phyloP scores from a whole-genome alignment of 1,140 invertebrate genomes.

The Epicauta chinensis region DNA sequence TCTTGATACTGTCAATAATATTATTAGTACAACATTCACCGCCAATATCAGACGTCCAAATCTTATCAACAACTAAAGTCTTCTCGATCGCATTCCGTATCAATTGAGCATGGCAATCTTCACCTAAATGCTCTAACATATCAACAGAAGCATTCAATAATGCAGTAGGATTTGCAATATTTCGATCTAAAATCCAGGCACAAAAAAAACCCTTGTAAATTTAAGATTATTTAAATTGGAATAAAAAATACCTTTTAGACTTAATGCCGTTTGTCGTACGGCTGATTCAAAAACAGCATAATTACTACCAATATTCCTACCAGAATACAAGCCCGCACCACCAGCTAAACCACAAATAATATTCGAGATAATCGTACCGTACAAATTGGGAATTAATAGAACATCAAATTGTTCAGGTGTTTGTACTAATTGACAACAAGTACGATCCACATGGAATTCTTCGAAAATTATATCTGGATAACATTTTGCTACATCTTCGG shows the following conservation, averaged over 20 bases:
- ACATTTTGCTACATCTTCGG: background rate
- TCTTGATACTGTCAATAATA: conserved; percentile 25
- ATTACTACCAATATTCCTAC: conserved; percentile 89
- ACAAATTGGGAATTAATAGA: conserved; percentile 93
- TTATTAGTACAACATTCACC: conserved; percentile 22
- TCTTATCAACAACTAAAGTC: conserved; percentile 71
- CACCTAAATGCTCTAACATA: conserved; percentile 81
- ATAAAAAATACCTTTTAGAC: conserved; percentile 57
- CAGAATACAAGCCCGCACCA: conserved; percentile 90
- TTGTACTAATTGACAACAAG: background rate
- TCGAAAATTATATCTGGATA: background rate
- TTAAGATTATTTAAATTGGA: too few relatives aligned
- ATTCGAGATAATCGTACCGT: conserved; percentile 97
- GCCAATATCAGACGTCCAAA: conserved; percentile 62
- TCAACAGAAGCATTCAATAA: conserved; percentile 91
- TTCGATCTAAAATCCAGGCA: conserved; percentile 85
- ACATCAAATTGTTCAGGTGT: conserved; percentile 64
- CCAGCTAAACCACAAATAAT: conserved; percentile 93
- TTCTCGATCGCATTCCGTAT: conserved; percentile 69
- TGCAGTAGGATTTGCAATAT: conserved; percentile 93
- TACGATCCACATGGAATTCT: background rate
- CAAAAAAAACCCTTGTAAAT: too few relatives aligned
- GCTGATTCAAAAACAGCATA: conserved; percentile 87
- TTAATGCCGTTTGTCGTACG: conserved; percentile 68
- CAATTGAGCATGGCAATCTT: conserved; percentile 69